phyloP scores from a whole-genome alignment of 2,797 vertebrate genomes.

The Crocodylus rhombifer region DNA sequence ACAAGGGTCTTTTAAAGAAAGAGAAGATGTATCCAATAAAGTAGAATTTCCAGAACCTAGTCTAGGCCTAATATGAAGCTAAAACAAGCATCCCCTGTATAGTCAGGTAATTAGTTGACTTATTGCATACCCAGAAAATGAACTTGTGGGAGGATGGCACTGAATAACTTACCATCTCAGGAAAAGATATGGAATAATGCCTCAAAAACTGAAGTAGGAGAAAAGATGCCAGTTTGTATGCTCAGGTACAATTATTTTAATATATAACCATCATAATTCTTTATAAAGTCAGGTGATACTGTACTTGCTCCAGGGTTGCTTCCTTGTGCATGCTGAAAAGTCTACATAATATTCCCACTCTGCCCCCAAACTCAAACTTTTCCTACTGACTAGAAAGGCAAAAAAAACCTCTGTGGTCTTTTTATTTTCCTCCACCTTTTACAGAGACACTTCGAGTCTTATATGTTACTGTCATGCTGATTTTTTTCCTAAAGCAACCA shows the following conservation, averaged over 20 bases:
- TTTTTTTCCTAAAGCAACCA: background rate
- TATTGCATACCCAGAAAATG: background rate
- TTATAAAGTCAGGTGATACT: background rate
- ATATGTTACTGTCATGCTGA: background rate
- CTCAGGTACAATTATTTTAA: background rate
- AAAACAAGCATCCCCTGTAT: background rate
- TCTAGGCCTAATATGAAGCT: background rate
- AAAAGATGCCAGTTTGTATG: background rate
- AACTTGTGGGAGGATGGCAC: background rate
- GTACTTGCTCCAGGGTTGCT: background rate
- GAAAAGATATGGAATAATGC: background rate
- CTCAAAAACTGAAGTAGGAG: background rate
- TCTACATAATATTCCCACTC: background rate
- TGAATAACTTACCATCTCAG: background rate
- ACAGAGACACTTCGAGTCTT: background rate
- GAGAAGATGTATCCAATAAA: background rate
- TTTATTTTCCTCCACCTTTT: too few species aligned
- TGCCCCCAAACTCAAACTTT: too few species aligned
- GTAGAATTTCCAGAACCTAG: background rate
- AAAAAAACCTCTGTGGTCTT: background rate
- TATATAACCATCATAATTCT: background rate
- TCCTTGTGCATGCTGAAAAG: background rate
- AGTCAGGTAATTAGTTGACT: background rate
- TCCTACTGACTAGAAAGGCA: background rate
- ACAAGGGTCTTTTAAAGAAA: background rate